Percentiles rank a stretch among this genome's conserved stretches.
Conservation (phyloP, 2,888 invertebrate species). For the Vanessa cardui region DNA sequence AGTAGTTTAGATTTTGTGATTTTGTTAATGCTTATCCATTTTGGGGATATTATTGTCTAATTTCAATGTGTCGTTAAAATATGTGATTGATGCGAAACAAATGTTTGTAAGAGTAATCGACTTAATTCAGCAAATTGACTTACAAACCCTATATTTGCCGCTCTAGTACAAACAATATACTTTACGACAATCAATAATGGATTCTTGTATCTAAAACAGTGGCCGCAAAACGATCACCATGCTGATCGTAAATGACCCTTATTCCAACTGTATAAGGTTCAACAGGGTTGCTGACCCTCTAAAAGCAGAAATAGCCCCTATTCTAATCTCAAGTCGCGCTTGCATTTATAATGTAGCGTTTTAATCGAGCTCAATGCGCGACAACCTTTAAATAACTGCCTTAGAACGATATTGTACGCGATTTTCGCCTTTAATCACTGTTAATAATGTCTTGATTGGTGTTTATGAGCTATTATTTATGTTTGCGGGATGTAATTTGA, state of each 20-base stretch:
- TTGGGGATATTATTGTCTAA: background rate
- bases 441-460: conserved; percentile 37
- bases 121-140: background rate
- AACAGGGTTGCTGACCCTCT: conserved; percentile 30
- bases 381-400: conserved; percentile 42
- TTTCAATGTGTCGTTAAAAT: background rate
- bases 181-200: conserved; percentile 39
- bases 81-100: background rate
- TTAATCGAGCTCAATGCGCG: conserved; percentile 54
- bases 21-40: background rate
- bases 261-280: conserved; percentile 16
- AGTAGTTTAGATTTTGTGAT: background rate
- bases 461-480: conserved; percentile 44
- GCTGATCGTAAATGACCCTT: background rate
- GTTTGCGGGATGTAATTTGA: conserved; percentile 61
- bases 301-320: conserved; percentile 47
- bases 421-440: conserved; percentile 44
- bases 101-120: background rate
- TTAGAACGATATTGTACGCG: conserved; percentile 40
- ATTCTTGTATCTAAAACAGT: conserved; percentile 34
- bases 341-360: conserved; percentile 54
- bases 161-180: conserved; percentile 21
- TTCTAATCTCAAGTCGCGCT: conserved; percentile 52
- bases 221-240: conserved; percentile 15
- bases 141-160: conserved; percentile 14